These are phyloP conservation scores for Acyrthosiphon pisum DNA, from an alignment of 1,140 invertebrate genomes.

Conservation along the genomic window DNA sequence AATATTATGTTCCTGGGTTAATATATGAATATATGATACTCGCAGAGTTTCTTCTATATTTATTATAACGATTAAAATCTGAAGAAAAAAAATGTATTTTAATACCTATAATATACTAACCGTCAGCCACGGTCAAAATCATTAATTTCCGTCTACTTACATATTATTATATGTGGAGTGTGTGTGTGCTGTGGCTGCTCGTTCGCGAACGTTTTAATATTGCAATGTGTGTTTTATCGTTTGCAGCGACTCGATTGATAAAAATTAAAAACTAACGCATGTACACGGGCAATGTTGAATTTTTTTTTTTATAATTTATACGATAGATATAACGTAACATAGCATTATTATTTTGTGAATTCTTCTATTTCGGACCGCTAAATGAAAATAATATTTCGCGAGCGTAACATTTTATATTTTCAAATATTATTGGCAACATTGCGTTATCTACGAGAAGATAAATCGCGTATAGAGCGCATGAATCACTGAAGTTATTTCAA, in stretches of 20 bases:
- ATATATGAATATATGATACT: background rate
- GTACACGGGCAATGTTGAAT: background rate
- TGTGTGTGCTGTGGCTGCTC: background rate
- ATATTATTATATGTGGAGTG: background rate
- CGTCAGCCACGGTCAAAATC: background rate
- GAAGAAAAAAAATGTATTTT: background rate
- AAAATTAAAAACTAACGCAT: background rate
- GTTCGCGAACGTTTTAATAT: background rate
- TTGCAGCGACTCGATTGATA: background rate
- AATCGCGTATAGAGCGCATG: background rate
- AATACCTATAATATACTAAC: background rate
- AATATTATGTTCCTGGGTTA: too few species aligned
- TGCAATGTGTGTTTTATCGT: background rate
- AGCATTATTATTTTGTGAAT: background rate
- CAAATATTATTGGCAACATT: background rate
- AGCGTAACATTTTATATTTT: background rate
- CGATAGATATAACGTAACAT: background rate
- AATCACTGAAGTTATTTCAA: constrained; percentile 34
- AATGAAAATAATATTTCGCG: background rate
- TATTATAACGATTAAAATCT: background rate
- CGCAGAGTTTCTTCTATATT: background rate
- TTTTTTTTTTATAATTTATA: background rate
- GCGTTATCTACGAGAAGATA: background rate
- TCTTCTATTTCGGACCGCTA: background rate
- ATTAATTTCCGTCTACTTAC: background rate